Evolutionary conservation across 2,888 invertebrate genomes (phyloP), one percentile per base, ranked within the genome.

Genomic region (Tupiocoris notatus): DNA sequence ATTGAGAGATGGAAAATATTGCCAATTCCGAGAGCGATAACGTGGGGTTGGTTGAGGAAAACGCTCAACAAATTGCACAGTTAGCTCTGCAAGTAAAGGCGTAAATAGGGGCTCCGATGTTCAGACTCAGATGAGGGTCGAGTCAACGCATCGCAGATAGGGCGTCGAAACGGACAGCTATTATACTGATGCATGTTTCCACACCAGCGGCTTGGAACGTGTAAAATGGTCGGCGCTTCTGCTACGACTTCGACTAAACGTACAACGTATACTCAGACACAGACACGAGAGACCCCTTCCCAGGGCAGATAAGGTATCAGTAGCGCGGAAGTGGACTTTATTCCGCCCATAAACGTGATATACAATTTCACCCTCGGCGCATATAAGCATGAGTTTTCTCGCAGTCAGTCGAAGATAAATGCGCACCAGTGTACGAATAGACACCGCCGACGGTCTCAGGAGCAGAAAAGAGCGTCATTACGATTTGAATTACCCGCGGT

Each of bases 111-210:
- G 39, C 39, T 12, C 39, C 39, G 39, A 39, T 39, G 39, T 39
- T 39, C 39, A 3, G 39, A 39, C 39, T 39, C 39, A 39, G 39
- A 39, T 39, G 39, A 39, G 39, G 39, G 39, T 39, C 39, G 39
- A 39, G 39, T 12, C 39, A 12, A 39, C 39, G 39, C 39, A 39
- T 39, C 39, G 39, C 6, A 39, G 39, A 39, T 39, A 39, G 39
- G 39, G 39, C 39, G 39, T 12, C 39, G 6, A 39, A 39, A 39
- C 39, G 39, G 39, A 39, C 39, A 39, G n/a, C 59, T 59, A 59
- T 59, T 59, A 59, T 59, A n/a, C 59, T 59, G 59, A 59, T 59
- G 59, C 59, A 59, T 59, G 59, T 59, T 59, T 59, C 59, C 20
- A 20, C 59, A n/a, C 59, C 59, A 54, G 54, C 16, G 54, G 54